Evolutionary conservation across 2,113 vertebrate species (phyloP).

Genomic region (Phainopepla nitens): DNA sequence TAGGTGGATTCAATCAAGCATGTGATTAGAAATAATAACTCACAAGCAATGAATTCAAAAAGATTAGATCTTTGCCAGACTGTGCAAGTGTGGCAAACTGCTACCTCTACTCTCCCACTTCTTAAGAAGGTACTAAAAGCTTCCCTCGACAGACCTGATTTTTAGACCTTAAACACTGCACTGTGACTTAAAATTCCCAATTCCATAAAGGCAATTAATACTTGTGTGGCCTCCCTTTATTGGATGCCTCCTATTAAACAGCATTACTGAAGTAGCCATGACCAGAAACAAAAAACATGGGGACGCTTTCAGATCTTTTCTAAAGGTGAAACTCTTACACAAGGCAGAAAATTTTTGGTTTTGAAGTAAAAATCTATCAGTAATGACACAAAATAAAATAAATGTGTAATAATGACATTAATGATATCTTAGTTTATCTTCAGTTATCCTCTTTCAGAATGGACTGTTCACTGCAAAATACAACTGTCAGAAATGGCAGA

Average conservation of each 20-base stretch:
- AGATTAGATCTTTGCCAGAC: slow-evolving; percentile 63
- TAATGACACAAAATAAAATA: not conserved
- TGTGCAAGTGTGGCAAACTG: slow-evolving; percentile 42
- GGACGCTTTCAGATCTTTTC: not conserved
- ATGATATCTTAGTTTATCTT: not conserved
- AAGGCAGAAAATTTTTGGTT: not conserved
- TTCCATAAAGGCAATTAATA: not conserved
- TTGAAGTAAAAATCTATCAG: not conserved
- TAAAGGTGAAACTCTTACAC: not conserved
- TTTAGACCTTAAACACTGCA: not conserved
- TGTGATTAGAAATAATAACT: slow-evolving; percentile 77
- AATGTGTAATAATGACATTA: not conserved
- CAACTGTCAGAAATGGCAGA: not conserved
- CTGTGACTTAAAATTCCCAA: not conserved
- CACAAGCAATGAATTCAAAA: slow-evolving; percentile 69
- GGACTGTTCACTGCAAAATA: not conserved
- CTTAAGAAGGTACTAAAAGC: slow-evolving; percentile 11
- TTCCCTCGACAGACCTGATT: not conserved
- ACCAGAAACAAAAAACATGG: not conserved
- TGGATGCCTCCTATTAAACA: not conserved
- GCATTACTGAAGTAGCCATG: not conserved
- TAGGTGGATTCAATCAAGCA: slow-evolving; percentile 70
- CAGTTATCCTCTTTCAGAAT: not conserved
- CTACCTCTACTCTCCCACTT: slow-evolving; percentile 21
- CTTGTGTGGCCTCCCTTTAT: not conserved